Evolutionary conservation across 2,797 vertebrate genomes (phyloP).

Genomic region (Esox masquinongy): DNA sequence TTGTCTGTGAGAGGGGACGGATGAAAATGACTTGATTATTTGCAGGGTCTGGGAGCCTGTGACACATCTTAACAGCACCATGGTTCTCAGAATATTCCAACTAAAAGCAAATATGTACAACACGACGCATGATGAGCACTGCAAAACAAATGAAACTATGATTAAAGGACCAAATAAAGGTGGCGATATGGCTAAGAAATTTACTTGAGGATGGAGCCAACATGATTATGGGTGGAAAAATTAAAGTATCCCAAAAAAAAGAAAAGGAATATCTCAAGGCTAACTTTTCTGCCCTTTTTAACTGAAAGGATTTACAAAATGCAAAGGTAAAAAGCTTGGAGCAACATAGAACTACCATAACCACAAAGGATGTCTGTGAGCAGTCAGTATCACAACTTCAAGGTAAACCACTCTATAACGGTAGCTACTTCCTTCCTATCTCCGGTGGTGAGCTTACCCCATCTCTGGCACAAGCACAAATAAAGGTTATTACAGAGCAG

Average conservation of each 20-base stretch:
- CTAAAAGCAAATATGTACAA: conserved; percentile 9
- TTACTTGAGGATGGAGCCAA: conserved; percentile 50
- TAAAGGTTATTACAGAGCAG: no score
- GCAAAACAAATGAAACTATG: conserved; percentile 7
- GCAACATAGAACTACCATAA: conserved; percentile 28
- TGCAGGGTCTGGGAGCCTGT: conserved; percentile 32
- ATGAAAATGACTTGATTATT: conserved; percentile 60
- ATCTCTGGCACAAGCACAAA: neutral
- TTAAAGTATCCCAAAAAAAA: neutral
- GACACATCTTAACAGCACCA: conserved; percentile 68
- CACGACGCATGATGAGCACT: neutral
- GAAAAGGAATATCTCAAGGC: conserved; percentile 45
- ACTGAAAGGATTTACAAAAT: conserved; percentile 68
- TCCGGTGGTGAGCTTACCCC: neutral
- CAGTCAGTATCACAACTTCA: conserved; percentile 12
- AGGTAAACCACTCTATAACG: conserved; percentile 16
- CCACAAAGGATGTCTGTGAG: neutral
- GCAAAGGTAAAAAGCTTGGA: conserved; percentile 33
- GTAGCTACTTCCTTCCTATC: conserved; percentile 15
- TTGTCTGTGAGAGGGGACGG: conserved; percentile 14
- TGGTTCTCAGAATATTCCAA: conserved; percentile 43
- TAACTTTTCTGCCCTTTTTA: conserved; percentile 50
- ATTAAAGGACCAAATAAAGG: neutral
- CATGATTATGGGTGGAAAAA: conserved; percentile 34
- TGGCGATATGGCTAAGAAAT: conserved; percentile 1